phyloP scores from a whole-genome alignment of 2,113 vertebrate genomes.

The Laticauda colubrina region DNA sequence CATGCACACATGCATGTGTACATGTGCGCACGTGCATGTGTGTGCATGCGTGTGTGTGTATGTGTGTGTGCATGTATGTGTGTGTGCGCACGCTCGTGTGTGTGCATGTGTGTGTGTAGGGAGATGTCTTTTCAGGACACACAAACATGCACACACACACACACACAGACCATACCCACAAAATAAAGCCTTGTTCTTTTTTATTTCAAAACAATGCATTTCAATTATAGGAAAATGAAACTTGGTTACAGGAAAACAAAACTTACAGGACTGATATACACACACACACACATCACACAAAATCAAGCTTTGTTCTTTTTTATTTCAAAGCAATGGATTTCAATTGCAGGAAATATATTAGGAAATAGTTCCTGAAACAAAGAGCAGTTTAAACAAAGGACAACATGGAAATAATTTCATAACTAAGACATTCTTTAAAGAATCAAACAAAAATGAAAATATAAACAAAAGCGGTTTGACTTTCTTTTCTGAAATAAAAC shows the following conservation, averaged over 20 bases:
- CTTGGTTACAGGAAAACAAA: not conserved
- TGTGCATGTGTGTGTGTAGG: too few species aligned
- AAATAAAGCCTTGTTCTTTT: not conserved
- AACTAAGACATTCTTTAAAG: not conserved
- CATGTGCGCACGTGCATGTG: too few species aligned
- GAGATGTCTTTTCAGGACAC: not conserved
- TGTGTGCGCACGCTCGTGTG: too few species aligned
- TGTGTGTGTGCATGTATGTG: too few species aligned
- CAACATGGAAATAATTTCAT: not conserved
- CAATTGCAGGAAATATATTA: not conserved
- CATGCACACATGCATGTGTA: rapidly evolving
- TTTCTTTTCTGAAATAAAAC: not conserved
- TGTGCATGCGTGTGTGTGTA: too few species aligned
- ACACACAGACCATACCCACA: not conserved
- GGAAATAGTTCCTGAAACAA: not conserved
- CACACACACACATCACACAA: not conserved
- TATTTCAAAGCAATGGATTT: not conserved
- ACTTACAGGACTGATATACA: not conserved
- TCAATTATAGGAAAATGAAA: not conserved
- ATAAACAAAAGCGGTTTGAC: not conserved
- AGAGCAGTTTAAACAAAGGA: not conserved
- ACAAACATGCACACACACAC: not conserved
- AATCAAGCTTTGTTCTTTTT: not conserved
- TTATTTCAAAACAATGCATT: not conserved
- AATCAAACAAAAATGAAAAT: not conserved